These are phyloP conservation scores for Drosophila kanapiae DNA, from an alignment of 1,140 invertebrate genomes.

Conservation along the genomic window DNA sequence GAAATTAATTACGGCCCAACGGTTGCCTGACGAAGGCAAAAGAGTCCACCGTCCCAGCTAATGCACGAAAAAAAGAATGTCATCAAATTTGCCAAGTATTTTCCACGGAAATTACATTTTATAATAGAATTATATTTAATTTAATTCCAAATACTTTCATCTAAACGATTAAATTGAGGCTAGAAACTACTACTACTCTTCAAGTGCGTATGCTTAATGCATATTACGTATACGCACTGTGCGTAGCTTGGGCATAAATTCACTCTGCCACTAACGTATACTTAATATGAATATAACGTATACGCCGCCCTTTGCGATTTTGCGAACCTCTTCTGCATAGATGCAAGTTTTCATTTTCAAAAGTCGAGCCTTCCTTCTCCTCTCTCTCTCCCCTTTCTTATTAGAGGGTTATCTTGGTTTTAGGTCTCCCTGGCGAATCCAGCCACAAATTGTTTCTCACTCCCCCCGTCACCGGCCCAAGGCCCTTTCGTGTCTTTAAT, in stretches of 20 bases:
- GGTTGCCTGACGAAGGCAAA: not conserved
- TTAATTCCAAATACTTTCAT: too few relatives aligned
- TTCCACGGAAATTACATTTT: not conserved
- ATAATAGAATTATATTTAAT: not conserved
- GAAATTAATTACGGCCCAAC: slow-evolving; percentile 73
- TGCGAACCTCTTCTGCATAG: not conserved
- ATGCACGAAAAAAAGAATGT: too few relatives aligned
- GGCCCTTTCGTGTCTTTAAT: slow-evolving; percentile 61
- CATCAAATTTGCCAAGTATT: too few relatives aligned
- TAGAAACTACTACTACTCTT: too few relatives aligned
- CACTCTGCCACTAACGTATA: not conserved
- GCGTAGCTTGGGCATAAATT: not conserved
- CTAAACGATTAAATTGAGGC: too few relatives aligned
- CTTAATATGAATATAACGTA: slow-evolving; percentile 20
- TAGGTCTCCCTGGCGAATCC: slow-evolving; percentile 10
- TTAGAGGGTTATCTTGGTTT: slow-evolving; percentile 7
- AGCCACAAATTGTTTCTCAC: slow-evolving; percentile 40
- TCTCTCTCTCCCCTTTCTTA: not conserved
- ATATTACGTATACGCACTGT: slow-evolving; percentile 17
- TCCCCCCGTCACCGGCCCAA: not conserved
- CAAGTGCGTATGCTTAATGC: slow-evolving; percentile 5
- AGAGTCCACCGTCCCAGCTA: too few relatives aligned
- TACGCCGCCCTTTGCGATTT: slow-evolving; percentile 7
- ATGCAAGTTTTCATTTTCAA: slow-evolving; percentile 26
- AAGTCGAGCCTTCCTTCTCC: not conserved